Percentiles rank a stretch among this genome's conserved stretches.
These are phyloP conservation scores for Gambusia affinis DNA, from an alignment of 2,113 vertebrate species.

Conservation along the genomic window DNA sequence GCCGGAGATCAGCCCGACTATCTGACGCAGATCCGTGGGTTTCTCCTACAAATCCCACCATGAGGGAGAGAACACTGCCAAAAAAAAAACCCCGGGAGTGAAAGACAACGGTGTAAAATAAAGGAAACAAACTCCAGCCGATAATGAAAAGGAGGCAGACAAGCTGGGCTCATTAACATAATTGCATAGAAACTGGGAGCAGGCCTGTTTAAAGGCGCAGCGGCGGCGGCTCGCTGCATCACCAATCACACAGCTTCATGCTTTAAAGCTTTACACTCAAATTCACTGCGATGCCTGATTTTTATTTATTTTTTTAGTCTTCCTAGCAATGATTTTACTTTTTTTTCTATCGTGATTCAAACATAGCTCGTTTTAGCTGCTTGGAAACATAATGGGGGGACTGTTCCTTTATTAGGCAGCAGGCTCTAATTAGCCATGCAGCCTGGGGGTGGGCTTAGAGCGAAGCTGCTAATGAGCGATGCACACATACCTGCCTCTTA, in stretches of 20 bases:
- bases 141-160: conserved; percentile 81
- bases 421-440: conserved; percentile 66
- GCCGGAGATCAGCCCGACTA: background rate
- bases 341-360: background rate
- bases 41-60: background rate
- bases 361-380: background rate
- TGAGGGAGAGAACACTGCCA: background rate
- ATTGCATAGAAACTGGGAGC: conserved; percentile 82
- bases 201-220: conserved; percentile 80
- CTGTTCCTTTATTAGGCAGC: conserved; percentile 69
- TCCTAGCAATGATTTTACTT: background rate
- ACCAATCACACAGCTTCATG: background rate
- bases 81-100: conserved; percentile 10
- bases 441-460: conserved; percentile 43
- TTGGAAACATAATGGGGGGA: conserved; percentile 31
- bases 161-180: conserved; percentile 81
- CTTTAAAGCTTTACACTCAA: background rate
- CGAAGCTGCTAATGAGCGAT: conserved; percentile 12
- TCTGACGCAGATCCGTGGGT: background rate
- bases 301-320: background rate
- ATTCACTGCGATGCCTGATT: background rate
- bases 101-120: conserved; percentile 56
- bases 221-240: conserved; percentile 33
- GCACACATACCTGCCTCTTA: too few relatives aligned
- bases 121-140: conserved; percentile 71